These are phyloP conservation scores for Drosophila truncata DNA, from an alignment of 1,140 invertebrate genomes.

Conservation along the genomic window DNA sequence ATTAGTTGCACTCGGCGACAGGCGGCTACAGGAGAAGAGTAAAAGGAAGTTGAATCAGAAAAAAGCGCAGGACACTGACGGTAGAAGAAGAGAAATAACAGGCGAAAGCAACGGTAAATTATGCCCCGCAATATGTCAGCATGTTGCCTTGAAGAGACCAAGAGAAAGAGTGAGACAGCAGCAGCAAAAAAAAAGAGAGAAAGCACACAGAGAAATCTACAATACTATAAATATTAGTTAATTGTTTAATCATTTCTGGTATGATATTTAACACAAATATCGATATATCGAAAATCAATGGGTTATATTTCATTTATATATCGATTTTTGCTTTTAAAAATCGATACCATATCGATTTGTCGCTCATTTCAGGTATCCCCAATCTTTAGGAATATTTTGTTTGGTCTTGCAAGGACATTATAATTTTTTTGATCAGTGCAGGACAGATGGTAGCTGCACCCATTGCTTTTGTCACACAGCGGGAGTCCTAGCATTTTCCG, in stretches of 20 bases:
- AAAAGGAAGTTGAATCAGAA: not conserved
- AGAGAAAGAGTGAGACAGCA: slow-evolving; percentile 18
- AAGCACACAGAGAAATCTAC: not conserved
- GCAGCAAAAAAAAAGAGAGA: not conserved
- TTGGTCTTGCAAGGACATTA: too few relatives aligned
- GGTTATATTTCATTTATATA: too few relatives aligned
- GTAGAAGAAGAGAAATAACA: slow-evolving; percentile 20
- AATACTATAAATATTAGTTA: too few relatives aligned
- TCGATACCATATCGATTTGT: too few relatives aligned
- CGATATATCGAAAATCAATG: too few relatives aligned
- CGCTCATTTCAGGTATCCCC: too few relatives aligned
- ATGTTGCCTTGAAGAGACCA: slow-evolving; percentile 52
- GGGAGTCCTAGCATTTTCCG: slow-evolving; percentile 32
- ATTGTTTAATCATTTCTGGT: too few relatives aligned
- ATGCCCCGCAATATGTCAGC: slow-evolving; percentile 79
- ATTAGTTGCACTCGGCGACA: slow-evolving; percentile 78
- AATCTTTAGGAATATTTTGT: too few relatives aligned
- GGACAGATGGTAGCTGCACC: slow-evolving; percentile 52
- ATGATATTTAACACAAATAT: too few relatives aligned
- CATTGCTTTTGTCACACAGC: slow-evolving; percentile 79
- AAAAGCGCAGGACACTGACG: slow-evolving; percentile 4
- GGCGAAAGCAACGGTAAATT: slow-evolving; percentile 75
- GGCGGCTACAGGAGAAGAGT: slow-evolving; percentile 1
- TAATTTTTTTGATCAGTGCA: slow-evolving; percentile 6
- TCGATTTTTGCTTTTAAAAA: too few relatives aligned